Evolutionary conservation across 53 echinoderm and acorn worm species (phyloP), one percentile per base, ranked within the genome.

Genomic region (Temnopleurus reevesii): DNA sequence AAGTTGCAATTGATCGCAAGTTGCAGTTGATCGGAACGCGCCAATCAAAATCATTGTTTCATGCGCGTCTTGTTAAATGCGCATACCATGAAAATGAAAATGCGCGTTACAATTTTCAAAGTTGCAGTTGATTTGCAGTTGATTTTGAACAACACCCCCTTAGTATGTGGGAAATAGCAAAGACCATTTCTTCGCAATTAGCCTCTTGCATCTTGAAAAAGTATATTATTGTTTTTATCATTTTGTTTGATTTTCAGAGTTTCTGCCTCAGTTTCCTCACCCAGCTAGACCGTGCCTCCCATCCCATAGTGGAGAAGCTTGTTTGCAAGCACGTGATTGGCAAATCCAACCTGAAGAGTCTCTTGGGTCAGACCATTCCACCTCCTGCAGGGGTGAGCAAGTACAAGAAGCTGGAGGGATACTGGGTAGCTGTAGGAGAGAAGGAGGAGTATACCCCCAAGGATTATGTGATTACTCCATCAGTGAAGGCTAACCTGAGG

Each of bases 231-330:
- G 15, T 59, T 18, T 59, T 19, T 19, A 13, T 6, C 21, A 13
- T 59, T n/a, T 24, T 59, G 29, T 58, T 54, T 84, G 33, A 18
- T 8, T 17, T 76, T 0, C 83, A 98, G 95, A 98, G 95, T 46
- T 98, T 97, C 86, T 97, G 97, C 41, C 89, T 98, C 28, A 96
- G 98, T 35, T 98, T 98, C 80, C 90, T 98, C 82, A 98, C 98
- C 10, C 98, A 98, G 87, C 94, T 98, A 27, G 98, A 98, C 90
- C 91, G 96, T 25, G 83, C 93, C 81, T 98, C 98, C 21, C 94
- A 93, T 82, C 97, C 98, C 41, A 46, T 94, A 86, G 98, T 98
- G 47, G 95, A 94, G 55, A 93, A 95, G 91, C 95, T 98, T 30
- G 90, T 98, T 47, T 91, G 93, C 80, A 93, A 91, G 89, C 93